Evolutionary conservation across 2,797 vertebrate genomes (phyloP).

Genomic region (Cirrhinus molitorella): DNA sequence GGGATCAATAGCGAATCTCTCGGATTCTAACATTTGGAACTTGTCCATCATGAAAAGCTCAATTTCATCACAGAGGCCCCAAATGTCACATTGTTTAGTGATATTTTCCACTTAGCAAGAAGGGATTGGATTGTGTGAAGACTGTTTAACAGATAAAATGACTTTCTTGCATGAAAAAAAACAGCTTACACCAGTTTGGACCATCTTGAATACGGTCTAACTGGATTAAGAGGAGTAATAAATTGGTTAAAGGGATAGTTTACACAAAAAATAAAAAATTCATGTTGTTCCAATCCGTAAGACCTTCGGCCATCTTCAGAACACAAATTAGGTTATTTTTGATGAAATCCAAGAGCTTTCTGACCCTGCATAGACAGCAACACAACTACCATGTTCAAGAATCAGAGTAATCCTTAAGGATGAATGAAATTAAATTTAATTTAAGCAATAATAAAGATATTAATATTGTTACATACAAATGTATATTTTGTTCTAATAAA

Average conservation of each 20-base stretch:
- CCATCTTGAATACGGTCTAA: neutral
- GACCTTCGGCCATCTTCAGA: too few relatives aligned
- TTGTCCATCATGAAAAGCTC: constrained; percentile 37
- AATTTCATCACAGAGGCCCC: constrained; percentile 15
- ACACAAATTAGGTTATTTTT: too few relatives aligned
- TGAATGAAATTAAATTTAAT: neutral
- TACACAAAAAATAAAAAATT: too few relatives aligned
- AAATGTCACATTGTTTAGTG: constrained; percentile 27
- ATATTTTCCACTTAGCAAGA: neutral
- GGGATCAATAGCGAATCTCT: constrained; percentile 37
- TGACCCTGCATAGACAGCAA: too few relatives aligned
- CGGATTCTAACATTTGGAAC: constrained; percentile 25
- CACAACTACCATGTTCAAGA: too few relatives aligned
- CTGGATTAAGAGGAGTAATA: neutral
- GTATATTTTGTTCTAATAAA: too few relatives aligned
- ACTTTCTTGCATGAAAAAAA: neutral
- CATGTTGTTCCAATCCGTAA: too few relatives aligned
- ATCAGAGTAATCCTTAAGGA: too few relatives aligned
- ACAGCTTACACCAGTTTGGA: neutral
- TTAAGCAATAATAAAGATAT: too few relatives aligned
- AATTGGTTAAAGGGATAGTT: neutral
- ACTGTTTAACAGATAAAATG: neutral
- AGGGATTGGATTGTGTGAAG: neutral
- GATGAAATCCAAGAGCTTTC: too few relatives aligned
- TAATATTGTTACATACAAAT: too few relatives aligned